Evolutionary conservation across 2,888 invertebrate genomes (phyloP).

Genomic region (Nomada lathburiana): DNA sequence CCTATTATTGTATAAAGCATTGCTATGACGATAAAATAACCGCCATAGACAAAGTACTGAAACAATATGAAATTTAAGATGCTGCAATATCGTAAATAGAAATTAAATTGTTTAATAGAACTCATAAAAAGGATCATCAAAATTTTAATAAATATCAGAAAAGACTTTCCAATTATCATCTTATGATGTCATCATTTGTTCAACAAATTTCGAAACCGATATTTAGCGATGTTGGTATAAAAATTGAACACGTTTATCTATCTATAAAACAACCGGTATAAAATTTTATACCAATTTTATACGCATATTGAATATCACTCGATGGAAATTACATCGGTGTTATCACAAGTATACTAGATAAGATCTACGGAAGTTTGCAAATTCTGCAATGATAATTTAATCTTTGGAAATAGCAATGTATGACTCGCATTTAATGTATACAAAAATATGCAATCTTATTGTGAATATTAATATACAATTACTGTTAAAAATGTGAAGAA

Average conservation of each 20-base stretch:
- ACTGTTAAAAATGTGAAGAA: background rate
- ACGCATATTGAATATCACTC: no score
- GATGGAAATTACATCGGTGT: no score
- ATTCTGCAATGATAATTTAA: background rate
- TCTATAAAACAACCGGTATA: background rate
- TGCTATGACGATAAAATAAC: conserved; percentile 88
- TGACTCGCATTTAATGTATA: background rate
- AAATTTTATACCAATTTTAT: background rate
- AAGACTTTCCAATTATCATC: background rate
- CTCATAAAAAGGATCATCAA: conserved; percentile 3
- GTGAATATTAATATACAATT: background rate
- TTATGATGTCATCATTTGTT: background rate
- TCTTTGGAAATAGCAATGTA: background rate
- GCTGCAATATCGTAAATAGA: background rate
- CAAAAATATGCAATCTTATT: background rate
- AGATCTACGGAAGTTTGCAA: no score
- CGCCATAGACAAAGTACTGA: conserved; percentile 90
- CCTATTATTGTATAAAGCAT: conserved; percentile 86
- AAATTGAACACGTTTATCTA: background rate
- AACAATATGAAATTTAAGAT: conserved; percentile 60
- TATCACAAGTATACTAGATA: no score
- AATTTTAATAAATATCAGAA: background rate
- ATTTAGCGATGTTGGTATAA: no score
- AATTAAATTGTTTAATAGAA: conserved; percentile 1
- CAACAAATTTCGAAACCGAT: no score